These are phyloP conservation scores for Mandrillus leucophaeus DNA, from an alignment of 2,113 vertebrate genomes.

Conservation along the genomic window DNA sequence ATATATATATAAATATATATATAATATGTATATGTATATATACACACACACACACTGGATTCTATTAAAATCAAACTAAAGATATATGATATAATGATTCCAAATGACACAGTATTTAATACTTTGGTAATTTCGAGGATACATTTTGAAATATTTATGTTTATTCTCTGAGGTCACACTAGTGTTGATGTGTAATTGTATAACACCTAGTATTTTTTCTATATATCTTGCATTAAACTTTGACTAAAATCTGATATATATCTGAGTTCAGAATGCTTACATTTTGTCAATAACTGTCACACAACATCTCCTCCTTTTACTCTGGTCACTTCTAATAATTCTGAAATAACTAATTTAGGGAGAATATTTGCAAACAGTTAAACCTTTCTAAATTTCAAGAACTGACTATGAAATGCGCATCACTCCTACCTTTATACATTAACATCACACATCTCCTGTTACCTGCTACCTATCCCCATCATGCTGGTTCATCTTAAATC, in stretches of 20 bases:
- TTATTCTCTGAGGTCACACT: neutral
- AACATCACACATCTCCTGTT: neutral
- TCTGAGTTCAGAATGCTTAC: neutral
- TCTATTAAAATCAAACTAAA: neutral
- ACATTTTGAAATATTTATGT: neutral
- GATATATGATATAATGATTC: neutral
- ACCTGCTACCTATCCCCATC: neutral
- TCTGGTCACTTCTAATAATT: neutral
- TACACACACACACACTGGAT: neutral
- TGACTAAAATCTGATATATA: neutral
- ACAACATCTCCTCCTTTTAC: neutral
- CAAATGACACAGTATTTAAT: neutral
- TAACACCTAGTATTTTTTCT: neutral
- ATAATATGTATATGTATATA: neutral
- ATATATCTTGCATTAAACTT: neutral
- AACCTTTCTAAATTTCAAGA: neutral
- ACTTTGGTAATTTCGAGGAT: neutral
- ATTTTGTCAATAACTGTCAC: neutral
- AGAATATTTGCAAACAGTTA: neutral
- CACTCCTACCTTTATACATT: neutral
- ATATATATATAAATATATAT: too few species aligned
- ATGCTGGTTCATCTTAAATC: neutral
- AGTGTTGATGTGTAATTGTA: neutral
- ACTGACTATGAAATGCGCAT: neutral
- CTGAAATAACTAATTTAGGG: neutral